Evolutionary conservation across 2,888 invertebrate species (phyloP), one percentile per base, ranked within the genome.

Genomic region (Hypolimnas misippus): DNA sequence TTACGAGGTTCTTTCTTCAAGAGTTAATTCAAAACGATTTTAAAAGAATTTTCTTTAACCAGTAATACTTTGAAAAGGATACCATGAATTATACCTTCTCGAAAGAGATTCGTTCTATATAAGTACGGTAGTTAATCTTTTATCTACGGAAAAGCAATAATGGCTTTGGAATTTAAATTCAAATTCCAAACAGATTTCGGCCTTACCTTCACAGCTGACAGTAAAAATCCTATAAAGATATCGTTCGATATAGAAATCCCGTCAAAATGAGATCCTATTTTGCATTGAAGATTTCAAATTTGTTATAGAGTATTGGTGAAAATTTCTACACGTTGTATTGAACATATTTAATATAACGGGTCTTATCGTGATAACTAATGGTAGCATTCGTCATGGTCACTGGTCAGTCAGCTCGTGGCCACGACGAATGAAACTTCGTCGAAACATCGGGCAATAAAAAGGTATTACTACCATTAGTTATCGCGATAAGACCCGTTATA

Each of bases 171-270:
- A 65, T 67, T 69, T 68, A 70, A 70, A 70, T 68, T 67, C 63
- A 65, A 66, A 71, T 70, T 67, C 64, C 66, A 56, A 62, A 67
- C 68, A 65, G 65, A 69, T 69, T 68, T 64, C 35, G 63, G 57
- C 50, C 62, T 51, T 59, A 68, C 67, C 70, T 68, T 68, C 66
- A 65, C 58, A 65, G 65, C 53, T 67, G 67, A 66, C 65, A 64
- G 68, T 70, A 69, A 65, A 70, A 68, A 67, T 60, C 64, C 52
- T 61, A 66, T 67, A 68, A 70, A 64, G 65, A 63, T 60, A 59
- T 57, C 52, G n/a, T 60, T 63, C 57, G 53, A 60, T 65, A 61
- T 60, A 35, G 60, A 59, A 62, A 62, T 29, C 46, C 56, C 31
- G 57, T 53, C 50, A 33, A 57, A 60, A 63, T 60, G 16, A 40